Evolutionary conservation across 2,113 vertebrate genomes (phyloP), one percentile per base, ranked within the genome.

Genomic region (Ceratotherium simum): DNA sequence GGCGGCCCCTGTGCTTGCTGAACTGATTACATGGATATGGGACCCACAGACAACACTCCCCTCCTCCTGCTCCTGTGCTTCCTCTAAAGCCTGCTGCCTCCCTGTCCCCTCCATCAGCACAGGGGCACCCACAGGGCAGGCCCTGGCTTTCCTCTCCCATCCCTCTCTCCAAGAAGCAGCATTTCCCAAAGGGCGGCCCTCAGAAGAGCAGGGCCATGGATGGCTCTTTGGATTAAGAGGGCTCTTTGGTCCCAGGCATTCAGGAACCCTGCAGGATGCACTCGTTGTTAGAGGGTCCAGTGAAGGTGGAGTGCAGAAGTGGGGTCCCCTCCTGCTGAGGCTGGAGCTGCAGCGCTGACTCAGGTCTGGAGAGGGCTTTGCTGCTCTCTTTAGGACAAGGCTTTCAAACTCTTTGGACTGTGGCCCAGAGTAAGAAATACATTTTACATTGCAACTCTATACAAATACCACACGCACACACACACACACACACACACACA

Each of bases 21-120:
- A 67, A 42, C 8, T 51, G 8, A 51, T 6, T 39, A 27, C 11
- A 29, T 20, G 2, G 16, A 6, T 48, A 17, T 25, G 21, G 14
- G 23, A n/a, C 17, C 42, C 17, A 51, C 0, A 0, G 33, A 12
- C 0, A 23, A 29, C 36, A 31, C 13, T 58, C 12, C 10, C 18
- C 7, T 67, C 13, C 25, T 51, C 12, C 18, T 64, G 36, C 11
- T 58, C 65, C 79, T 31, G 4, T 8, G 46, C 18, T 3, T 90
- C 12, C 27, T 21, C 20, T 1, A 0, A 6, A 72, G 20, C 4
- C 48, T 29, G 25, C 39, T 39, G 20, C 60, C 25, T 36, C n/a
- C 17, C n/a, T 27, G n/a, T 21, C 3, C 5, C 31, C 39, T 67
- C 65, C 48, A 48, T 29, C 31, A 39, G 2, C 21, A 73, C 27